A percentile compares a stretch with the other conserved stretches of the same genome.
phyloP scores from a whole-genome alignment of 37 sponge, comb jelly and placozoan genomes.

The Halisarca cf. caerulea region DNA sequence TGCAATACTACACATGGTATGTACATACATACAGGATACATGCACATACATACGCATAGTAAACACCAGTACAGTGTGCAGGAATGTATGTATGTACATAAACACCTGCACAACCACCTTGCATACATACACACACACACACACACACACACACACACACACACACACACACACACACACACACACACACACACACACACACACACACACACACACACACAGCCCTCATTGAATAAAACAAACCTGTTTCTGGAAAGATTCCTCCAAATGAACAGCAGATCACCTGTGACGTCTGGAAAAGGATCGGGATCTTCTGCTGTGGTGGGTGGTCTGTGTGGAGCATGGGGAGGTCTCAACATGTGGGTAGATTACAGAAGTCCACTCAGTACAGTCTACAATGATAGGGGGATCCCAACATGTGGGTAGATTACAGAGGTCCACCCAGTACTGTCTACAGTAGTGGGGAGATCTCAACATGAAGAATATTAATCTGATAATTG shows the following conservation, averaged over 20 bases:
- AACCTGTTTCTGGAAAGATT: not conserved
- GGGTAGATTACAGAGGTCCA: no score
- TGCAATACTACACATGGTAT: no score
- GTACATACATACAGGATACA: no score
- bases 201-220: constrained; percentile 21
- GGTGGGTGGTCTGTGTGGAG: not conserved
- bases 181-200: constrained; percentile 24
- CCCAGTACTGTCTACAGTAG: no score
- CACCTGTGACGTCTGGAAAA: constrained; percentile 21
- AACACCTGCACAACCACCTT: not conserved
- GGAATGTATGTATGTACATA: no score
- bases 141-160: constrained; percentile 17
- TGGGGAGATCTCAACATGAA: no score
- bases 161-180: constrained; percentile 13
- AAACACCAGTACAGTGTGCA: no score
- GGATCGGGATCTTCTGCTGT: constrained; percentile 14
- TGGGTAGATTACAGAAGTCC: not conserved
- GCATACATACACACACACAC: not conserved
- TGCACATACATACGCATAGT: not conserved
- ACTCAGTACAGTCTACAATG: no score
- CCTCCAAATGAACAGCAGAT: not conserved
- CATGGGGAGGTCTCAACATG: constrained; percentile 13
- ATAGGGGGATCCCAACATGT: no score
- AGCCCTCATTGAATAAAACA: no score
- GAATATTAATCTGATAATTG: no score